Base-by-base conservation (phyloP, 2,797 vertebrate species). In the Gobio occitaniae region DNA sequence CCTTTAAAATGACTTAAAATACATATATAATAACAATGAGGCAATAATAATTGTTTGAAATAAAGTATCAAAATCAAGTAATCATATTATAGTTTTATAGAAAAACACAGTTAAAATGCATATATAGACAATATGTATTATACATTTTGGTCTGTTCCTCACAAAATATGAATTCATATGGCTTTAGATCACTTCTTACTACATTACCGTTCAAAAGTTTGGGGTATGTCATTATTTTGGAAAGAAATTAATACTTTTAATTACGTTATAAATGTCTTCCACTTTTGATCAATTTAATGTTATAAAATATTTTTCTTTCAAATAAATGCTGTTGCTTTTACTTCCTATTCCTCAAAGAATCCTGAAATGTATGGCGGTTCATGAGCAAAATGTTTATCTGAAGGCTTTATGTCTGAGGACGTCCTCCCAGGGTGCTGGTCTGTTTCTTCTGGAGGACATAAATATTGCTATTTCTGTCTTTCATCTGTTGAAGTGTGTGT, bases 401-500 rank as follows among this genome's bases (percentile, higher is more conserved):
- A 17, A 19, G n/a, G 25, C 52, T 61, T 17, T 72, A 4, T 44
- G 41, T 44, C 19, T 79, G 21, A 78, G 32, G 61, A 12, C 10
- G 13, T 80, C 6, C n/a, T 38, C 32, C 15, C 25, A 41, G 29
- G 54, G 50, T n/a, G 19, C 50, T 19, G 9, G 9, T 84, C 63
- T 59, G 54, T 59, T 76, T 50, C 38, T 54, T 63, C 7, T 66
- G 25, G 74, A n/a, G 32, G 29, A 69, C 61, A 70, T 74, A 71
- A 29, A 25, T 36, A 63, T 85, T 65, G 25, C 13, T 47, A 44
- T 68, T 29, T 84, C 15, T 66, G 47, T 16, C 36, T 81, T 84
- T 66, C 69, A 29, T 38, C 38, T 11, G 0, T 44, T 48, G 59
- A 77, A 83, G 75, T 89, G 78, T 89, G 77, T 91, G 2, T 90